phyloP scores from a whole-genome alignment of 2,113 vertebrate genomes.

The Ahaetulla prasina region DNA sequence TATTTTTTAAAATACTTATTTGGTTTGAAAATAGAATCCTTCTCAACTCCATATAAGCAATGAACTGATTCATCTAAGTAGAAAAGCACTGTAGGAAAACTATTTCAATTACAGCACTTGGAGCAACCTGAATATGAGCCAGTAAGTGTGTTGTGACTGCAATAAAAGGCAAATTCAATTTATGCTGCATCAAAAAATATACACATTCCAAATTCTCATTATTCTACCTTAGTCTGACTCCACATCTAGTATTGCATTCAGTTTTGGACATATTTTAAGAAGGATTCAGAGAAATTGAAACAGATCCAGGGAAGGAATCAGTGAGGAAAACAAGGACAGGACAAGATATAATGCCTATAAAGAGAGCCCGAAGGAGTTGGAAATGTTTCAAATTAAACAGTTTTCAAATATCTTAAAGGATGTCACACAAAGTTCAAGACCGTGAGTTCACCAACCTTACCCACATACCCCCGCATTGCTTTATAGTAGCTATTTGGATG shows the following conservation, averaged over 20 bases:
- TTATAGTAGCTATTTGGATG: neutral
- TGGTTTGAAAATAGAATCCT: neutral
- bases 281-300: neutral
- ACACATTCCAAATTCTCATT: neutral
- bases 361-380: neutral
- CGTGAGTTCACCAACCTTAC: neutral
- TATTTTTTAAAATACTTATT: neutral
- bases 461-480: neutral
- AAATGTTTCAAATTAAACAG: neutral
- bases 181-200: neutral
- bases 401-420: neutral
- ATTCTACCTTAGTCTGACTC: neutral
- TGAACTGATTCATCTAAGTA: rapidly evolving
- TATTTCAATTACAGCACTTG: neutral
- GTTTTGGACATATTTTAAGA: neutral
- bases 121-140: neutral
- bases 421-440: neutral
- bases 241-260: neutral
- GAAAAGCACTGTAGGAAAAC: neutral
- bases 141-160: neutral
- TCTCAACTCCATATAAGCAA: neutral
- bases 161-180: neutral
- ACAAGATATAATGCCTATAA: neutral
- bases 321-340: neutral
- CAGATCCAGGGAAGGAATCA: neutral